Evolutionary conservation across 2,113 vertebrate species (phyloP), one percentile per base, ranked within the genome.

Genomic region (Nibea coibor): DNA sequence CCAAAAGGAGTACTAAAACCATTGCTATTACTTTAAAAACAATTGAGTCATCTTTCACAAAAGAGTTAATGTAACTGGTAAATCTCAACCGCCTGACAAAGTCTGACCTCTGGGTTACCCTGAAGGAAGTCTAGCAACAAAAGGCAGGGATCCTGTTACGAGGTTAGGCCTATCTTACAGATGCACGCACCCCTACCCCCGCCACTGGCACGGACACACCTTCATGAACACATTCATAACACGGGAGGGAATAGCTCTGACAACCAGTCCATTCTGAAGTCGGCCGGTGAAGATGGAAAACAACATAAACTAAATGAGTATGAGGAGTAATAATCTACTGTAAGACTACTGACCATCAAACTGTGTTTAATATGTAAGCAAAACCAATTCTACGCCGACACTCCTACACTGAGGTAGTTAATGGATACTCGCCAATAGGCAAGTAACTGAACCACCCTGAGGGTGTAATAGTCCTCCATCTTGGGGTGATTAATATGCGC

Each of bases 61-160:
- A 69, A 24, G 63, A 69, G 51, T 74, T 59, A 31, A 72, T 43
- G 70, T 17, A 66, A 75, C 87, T 85, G 78, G 71, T 84, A 80
- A 82, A 89, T 89, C 82, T 91, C 89, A 80, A 81, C 75, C 86
- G 85, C 82, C 78, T 84, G 84, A 87, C 82, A 81, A 75, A 88
- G 68, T 20, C 65, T 89, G 89, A 92, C 92, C 89, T 84, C 79
- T 72, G 70, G 56, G 59, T 83, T 86, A 88, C 90, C 90, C 81
- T 57, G 72, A 67, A 88, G 88, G 86, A 89, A 77, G 75, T 72
- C 20, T 4, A 14, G 78, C 79, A 86, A 92, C 90, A 89, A 89
- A 91, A 88, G 87, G 6, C 73, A 75, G 81, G 75, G 81, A 88
- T 93, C 82, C 69, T 68, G 59, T 93, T 87, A 88, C 90, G 82